These are phyloP conservation scores for Rhyacichthys aspro DNA, from an alignment of 2,797 vertebrate genomes.

Conservation along the genomic window DNA sequence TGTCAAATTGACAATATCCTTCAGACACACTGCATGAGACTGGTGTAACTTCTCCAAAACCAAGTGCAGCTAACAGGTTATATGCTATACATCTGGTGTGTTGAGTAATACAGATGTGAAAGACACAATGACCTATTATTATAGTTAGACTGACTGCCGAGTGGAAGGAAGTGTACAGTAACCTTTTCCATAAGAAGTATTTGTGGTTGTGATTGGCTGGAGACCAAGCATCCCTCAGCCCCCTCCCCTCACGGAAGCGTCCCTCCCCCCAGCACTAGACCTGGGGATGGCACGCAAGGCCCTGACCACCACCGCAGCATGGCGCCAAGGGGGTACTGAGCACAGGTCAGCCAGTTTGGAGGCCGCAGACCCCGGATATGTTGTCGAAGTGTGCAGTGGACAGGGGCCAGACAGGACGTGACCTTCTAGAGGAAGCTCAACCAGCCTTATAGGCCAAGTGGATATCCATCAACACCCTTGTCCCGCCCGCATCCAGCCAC, in stretches of 20 bases:
- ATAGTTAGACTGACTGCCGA: conserved; percentile 37
- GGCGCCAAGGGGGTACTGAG: conserved; percentile 66
- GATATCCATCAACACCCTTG: conserved; percentile 74
- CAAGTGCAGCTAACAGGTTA: conserved; percentile 57
- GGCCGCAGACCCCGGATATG: conserved; percentile 77
- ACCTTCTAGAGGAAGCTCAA: conserved; percentile 77
- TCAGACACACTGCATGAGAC: conserved; percentile 14
- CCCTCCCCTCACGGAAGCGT: conserved; percentile 15
- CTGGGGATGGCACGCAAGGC: conserved; percentile 66
- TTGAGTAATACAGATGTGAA: conserved; percentile 52
- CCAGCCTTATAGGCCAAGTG: conserved; percentile 70
- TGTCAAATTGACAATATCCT: conserved; percentile 1
- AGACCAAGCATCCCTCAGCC: conserved; percentile 22
- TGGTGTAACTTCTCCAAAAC: conserved; percentile 10
- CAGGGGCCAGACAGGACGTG: conserved; percentile 83
- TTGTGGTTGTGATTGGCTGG: conserved; percentile 50
- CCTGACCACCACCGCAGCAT: conserved; percentile 67
- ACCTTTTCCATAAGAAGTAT: conserved; percentile 68
- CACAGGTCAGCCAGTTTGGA: conserved; percentile 44
- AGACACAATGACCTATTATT: conserved; percentile 49
- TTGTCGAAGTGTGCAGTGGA: conserved; percentile 83
- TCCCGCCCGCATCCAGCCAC: conserved; percentile 61
- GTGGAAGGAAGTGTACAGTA: conserved; percentile 40
- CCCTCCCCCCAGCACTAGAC: conserved; percentile 38
- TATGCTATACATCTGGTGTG: conserved; percentile 49